Conservation (phyloP, 2,113 vertebrate species). For the Astur gentilis region DNA sequence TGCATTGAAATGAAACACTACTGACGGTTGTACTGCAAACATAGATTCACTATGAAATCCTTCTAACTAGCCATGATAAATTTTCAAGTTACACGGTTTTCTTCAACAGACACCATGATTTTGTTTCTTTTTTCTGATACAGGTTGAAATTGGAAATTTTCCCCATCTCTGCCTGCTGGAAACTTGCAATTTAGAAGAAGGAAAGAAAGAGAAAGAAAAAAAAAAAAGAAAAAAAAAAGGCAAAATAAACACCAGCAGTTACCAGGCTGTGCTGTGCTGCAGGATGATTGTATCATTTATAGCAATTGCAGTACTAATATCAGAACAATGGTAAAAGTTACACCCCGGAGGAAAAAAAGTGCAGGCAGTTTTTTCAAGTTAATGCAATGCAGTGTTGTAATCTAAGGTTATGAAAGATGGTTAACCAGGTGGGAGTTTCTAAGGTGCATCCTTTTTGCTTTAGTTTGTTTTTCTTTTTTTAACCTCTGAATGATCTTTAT, state of each 20-base stretch:
- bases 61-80: not conserved
- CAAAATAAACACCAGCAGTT: not conserved
- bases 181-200: not conserved
- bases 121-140: not conserved
- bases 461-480: not conserved
- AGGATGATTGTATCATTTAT: not conserved
- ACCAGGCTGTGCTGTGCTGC: not conserved
- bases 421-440: not conserved
- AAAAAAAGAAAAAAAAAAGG: too few relatives aligned
- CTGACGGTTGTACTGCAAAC: not conserved
- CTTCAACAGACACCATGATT: slow-evolving; percentile 21
- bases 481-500: slow-evolving; percentile 18
- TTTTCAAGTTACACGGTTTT: slow-evolving; percentile 21
- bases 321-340: not conserved
- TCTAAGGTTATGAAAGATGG: not conserved
- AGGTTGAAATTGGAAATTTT: slow-evolving; percentile 17
- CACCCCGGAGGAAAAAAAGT: not conserved
- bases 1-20: slow-evolving; percentile 15
- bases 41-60: not conserved
- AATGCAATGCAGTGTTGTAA: not conserved
- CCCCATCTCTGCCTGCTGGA: not conserved
- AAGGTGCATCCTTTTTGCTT: not conserved
- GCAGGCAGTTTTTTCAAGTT: not conserved
- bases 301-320: not conserved
- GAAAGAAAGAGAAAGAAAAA: not conserved